Conservation (phyloP, 2,113 vertebrate genomes). For the Plecturocebus donacophilus region DNA sequence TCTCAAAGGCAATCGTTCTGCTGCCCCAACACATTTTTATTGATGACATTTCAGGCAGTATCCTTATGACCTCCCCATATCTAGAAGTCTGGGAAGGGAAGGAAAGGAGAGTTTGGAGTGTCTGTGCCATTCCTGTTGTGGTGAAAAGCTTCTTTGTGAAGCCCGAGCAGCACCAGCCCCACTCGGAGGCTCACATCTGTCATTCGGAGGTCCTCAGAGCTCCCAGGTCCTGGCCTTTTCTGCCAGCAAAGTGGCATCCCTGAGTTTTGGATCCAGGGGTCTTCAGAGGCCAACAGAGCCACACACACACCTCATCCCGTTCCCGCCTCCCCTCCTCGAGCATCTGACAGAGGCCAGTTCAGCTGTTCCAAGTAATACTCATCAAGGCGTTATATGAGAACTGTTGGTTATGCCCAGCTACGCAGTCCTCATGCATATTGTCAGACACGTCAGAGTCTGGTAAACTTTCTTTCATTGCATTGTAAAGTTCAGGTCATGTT, state of each 20-base stretch:
- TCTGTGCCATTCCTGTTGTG: not conserved
- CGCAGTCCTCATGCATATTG: not conserved
- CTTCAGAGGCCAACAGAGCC: not conserved
- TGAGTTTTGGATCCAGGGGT: not conserved
- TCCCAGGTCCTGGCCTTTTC: not conserved
- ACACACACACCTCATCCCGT: not conserved
- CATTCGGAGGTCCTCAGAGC: not conserved
- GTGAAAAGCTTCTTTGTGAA: not conserved
- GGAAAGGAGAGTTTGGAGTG: not conserved
- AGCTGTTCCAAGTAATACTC: not conserved
- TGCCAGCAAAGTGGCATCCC: not conserved
- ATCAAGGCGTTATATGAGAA: not conserved
- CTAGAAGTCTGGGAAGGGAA: not conserved
- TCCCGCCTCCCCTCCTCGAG: not conserved
- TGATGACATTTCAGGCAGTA: not conserved
- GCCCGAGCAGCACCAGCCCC: not conserved
- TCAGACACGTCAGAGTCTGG: not conserved
- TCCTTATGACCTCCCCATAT: not conserved
- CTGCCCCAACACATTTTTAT: not conserved
- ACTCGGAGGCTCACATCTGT: not conserved
- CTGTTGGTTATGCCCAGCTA: not conserved
- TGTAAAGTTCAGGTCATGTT: constrained; percentile 29
- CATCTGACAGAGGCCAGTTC: not conserved
- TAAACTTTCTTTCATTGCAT: constrained; percentile 29
- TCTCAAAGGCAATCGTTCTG: not conserved